Evolutionary conservation across 2,797 vertebrate genomes (phyloP).

Genomic region (Anguilla pacifica): DNA sequence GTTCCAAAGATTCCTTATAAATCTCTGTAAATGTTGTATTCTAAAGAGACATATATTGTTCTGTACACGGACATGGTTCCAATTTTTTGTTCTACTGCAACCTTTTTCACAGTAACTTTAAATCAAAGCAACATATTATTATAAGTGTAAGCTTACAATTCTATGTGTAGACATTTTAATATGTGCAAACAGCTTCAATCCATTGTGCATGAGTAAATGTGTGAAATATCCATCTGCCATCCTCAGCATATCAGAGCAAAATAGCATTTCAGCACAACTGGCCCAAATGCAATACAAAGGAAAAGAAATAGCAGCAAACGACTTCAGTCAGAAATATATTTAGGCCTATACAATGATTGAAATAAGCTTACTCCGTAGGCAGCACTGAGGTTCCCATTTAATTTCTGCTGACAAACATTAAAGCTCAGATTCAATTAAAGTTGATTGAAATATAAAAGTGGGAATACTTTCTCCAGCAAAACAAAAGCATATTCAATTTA

Average conservation of each 20-base stretch:
- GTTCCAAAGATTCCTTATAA: background rate
- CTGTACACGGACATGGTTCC: background rate
- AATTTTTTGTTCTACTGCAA: background rate
- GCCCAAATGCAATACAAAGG: background rate
- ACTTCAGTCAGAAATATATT: background rate
- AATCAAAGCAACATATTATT: background rate
- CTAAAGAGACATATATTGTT: background rate
- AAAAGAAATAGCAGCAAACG: background rate
- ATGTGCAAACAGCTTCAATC: background rate
- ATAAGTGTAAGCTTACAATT: background rate
- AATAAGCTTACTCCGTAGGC: background rate
- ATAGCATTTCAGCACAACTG: background rate
- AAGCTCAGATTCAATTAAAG: background rate
- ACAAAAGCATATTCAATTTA: slow-evolving; percentile 11
- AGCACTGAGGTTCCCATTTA: background rate
- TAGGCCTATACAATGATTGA: background rate
- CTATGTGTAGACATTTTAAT: background rate
- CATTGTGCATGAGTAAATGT: background rate
- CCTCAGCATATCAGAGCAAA: background rate
- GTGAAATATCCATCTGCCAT: background rate
- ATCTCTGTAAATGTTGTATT: background rate
- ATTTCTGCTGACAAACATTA: slow-evolving; percentile 22
- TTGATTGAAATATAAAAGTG: slow-evolving; percentile 10
- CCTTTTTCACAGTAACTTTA: background rate
- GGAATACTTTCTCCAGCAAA: slow-evolving; percentile 5